Evolutionary conservation across 2,888 invertebrate species (phyloP).

Genomic region (Polydrusus tereticollis): DNA sequence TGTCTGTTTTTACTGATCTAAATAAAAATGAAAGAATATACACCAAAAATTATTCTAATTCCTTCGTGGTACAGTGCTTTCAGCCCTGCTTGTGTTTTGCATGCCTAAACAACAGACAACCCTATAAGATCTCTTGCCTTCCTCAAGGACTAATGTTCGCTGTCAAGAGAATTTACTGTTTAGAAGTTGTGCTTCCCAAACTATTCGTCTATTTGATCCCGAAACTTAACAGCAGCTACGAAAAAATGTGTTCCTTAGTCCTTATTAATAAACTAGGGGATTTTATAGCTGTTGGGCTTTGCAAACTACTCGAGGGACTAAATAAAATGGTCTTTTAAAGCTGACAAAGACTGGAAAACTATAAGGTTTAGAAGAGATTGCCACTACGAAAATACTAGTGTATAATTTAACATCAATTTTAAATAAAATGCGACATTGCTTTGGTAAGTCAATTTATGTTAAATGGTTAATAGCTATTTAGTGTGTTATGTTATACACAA

Average conservation of each 20-base stretch:
- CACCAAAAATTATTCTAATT: too few relatives aligned
- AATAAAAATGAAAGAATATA: too few relatives aligned
- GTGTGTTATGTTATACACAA: too few relatives aligned
- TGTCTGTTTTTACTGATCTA: too few relatives aligned
- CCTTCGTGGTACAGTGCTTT: too few relatives aligned
- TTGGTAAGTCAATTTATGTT: too few relatives aligned
- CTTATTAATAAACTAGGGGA: conserved; percentile 4
- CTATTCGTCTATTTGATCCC: conserved; percentile 26
- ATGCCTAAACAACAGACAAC: not conserved
- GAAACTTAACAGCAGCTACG: conserved; percentile 19
- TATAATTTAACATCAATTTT: too few relatives aligned
- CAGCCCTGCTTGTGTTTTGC: not conserved
- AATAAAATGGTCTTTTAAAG: conserved; percentile 1
- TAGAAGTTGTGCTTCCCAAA: conserved; percentile 47
- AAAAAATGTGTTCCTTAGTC: conserved; percentile 14
- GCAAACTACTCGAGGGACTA: not conserved
- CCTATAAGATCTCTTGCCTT: conserved; percentile 19
- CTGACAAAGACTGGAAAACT: not conserved
- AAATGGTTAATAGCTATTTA: too few relatives aligned
- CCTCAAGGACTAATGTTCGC: conserved; percentile 55
- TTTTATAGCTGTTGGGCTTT: not conserved
- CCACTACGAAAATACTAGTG: not conserved
- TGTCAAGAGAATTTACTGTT: conserved; percentile 60
- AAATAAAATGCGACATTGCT: too few relatives aligned
- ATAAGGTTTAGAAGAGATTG: not conserved